Evolutionary conservation across 2,888 invertebrate species (phyloP).

Genomic region (Agonopterix arenella): DNA sequence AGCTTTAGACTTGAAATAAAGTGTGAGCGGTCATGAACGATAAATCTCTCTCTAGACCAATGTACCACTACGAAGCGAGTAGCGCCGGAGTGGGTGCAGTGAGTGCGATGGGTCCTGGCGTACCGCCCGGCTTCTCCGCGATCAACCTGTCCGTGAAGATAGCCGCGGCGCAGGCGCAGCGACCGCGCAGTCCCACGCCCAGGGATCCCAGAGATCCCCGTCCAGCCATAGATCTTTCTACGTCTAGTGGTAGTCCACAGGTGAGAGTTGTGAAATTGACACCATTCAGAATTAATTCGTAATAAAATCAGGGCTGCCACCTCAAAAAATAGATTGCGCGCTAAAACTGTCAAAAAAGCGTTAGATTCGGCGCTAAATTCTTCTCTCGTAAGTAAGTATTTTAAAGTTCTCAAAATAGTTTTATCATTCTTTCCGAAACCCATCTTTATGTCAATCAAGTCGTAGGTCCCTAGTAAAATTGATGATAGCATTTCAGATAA

Average conservation of each 20-base stretch:
- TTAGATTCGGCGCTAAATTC: too few species aligned
- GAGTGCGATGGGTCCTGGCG: slow-evolving; percentile 80
- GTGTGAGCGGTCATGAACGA: slow-evolving; percentile 4
- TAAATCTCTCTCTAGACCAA: slow-evolving; percentile 74
- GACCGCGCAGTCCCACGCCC: slow-evolving; percentile 84
- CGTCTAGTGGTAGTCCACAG: slow-evolving; percentile 93
- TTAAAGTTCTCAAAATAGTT: too few species aligned
- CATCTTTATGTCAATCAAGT: too few species aligned
- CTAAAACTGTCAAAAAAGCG: too few species aligned
- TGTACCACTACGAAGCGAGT: slow-evolving; percentile 87
- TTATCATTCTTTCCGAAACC: too few species aligned
- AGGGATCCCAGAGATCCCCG: slow-evolving; percentile 87
- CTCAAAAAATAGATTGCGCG: too few species aligned
- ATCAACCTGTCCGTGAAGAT: slow-evolving; percentile 92
- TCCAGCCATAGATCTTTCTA: slow-evolving; percentile 91
- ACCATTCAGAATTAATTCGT: neutral
- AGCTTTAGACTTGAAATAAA: neutral
- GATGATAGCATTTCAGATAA: too few species aligned
- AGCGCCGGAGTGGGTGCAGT: slow-evolving; percentile 75
- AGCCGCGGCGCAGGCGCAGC: slow-evolving; percentile 83
- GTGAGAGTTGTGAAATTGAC: slow-evolving; percentile 56
- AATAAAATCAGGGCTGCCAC: neutral
- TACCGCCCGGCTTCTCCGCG: slow-evolving; percentile 86
- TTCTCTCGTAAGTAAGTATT: too few species aligned
- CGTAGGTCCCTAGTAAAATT: too few species aligned